A percentile compares a stretch with the other conserved stretches of the same genome.
Conservation (phyloP, 2,113 vertebrate genomes). For the Girardinichthys multiradiatus region DNA sequence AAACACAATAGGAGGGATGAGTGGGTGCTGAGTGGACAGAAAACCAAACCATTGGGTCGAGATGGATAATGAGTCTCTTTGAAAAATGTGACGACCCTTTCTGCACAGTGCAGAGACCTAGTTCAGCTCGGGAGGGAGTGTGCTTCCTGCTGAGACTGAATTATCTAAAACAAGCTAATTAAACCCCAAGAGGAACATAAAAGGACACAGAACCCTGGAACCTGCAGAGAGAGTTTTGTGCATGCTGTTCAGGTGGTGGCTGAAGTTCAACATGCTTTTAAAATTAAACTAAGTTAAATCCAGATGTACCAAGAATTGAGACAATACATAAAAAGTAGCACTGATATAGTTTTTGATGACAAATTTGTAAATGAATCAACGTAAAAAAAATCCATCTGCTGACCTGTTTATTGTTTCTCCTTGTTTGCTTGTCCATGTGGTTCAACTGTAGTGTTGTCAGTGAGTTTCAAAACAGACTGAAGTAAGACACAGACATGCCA, state of each 20-base stretch:
- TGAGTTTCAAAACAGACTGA: background rate
- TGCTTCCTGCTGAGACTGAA: too few relatives aligned
- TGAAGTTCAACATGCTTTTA: background rate
- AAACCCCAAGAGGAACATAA: too few relatives aligned
- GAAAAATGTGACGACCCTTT: too few relatives aligned
- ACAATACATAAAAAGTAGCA: background rate
- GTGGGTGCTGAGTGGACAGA: background rate
- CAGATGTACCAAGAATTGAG: background rate
- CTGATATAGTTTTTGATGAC: background rate
- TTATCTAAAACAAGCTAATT: too few relatives aligned
- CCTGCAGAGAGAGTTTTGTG: background rate
- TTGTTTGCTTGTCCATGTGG: background rate
- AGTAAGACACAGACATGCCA: too few relatives aligned
- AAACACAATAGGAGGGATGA: background rate
- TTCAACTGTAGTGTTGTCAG: background rate
- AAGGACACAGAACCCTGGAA: background rate
- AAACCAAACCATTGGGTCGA: background rate
- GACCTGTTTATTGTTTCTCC: too few relatives aligned
- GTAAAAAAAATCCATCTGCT: background rate
- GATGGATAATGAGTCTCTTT: too few relatives aligned
- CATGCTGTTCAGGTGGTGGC: background rate
- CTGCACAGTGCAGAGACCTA: too few relatives aligned
- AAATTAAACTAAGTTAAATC: background rate
- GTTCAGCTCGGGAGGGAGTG: too few relatives aligned
- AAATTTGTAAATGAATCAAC: background rate